Evolutionary conservation across 2,113 vertebrate genomes (phyloP), one percentile per base, ranked within the genome.

Genomic region (Coreoperca whiteheadi): DNA sequence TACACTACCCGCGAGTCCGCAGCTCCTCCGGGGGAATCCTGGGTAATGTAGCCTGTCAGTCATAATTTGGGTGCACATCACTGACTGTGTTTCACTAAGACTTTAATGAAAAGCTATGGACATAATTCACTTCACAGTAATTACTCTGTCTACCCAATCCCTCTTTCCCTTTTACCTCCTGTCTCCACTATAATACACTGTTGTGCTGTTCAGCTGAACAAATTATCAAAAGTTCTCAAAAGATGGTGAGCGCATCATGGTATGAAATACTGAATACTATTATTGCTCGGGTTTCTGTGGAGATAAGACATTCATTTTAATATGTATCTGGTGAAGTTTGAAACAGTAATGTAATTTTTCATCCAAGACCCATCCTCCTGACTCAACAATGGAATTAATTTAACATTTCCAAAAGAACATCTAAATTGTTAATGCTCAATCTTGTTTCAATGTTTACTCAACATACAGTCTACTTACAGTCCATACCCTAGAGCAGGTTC

Each of bases 61-160:
- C 74, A 83, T 87, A 74, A 77, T 91, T 89, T 87, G 32, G 61
- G 60, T 82, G 79, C 81, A 88, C 76, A 61, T 86, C 66, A 74
- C 64, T 65, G 87, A 76, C 46, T 88, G 72, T 82, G 79, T 86
- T 88, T 92, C 76, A 60, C 75, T 70, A 41, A 74, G 56, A 87
- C 64, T 75, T 82, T 84, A 89, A 89, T 92, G 74, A 90, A 87
- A 88, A 86, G 64, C 80, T 77, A 30, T 59, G 21, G 77, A 82
- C 77, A 87, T 84, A 91, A 92, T 89, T 92, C 66, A 84, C 83
- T 79, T 82, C 69, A 63, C 77, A 72, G 70, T 91, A 91, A 88
- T 90, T 85, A 91, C 81, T 78, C 66, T 82, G 63, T 83, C 79
- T 79, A 70, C 67, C 61, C 25, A 80, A 77, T 71, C 64, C 8